phyloP scores from a whole-genome alignment of 2,888 invertebrate species.

The Thera britannica region DNA sequence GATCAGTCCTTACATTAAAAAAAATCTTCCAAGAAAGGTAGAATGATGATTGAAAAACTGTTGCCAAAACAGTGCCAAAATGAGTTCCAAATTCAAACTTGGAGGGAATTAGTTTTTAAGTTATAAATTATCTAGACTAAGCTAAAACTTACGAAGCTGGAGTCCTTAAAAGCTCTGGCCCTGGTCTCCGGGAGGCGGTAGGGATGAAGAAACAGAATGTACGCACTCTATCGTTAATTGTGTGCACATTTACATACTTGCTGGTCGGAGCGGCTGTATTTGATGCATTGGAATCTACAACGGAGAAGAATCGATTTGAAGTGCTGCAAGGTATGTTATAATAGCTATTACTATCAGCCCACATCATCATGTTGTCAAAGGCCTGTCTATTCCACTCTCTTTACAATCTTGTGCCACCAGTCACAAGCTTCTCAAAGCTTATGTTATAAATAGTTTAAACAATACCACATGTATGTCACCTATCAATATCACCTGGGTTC shows the following conservation, averaged over 20 bases:
- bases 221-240: constrained; percentile 99
- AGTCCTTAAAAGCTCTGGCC: constrained; percentile 63
- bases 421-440: too few relatives aligned
- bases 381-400: too few relatives aligned
- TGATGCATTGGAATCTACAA: constrained; percentile 98
- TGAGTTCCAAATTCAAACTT: constrained; percentile 54
- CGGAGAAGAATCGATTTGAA: constrained; percentile 95
- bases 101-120: constrained; percentile 43
- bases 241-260: constrained; percentile 99
- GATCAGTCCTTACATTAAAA: constrained; percentile 16
- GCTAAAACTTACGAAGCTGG: constrained; percentile 43
- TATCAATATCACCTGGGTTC: too few relatives aligned
- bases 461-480: too few relatives aligned
- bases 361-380: too few relatives aligned
- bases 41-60: constrained; percentile 38
- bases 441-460: too few relatives aligned
- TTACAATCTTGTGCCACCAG: too few relatives aligned
- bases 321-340: constrained; percentile 90
- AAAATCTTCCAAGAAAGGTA: constrained; percentile 58
- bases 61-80: constrained; percentile 52
- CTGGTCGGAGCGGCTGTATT: constrained; percentile 99
- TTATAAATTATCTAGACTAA: constrained; percentile 42
- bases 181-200: constrained; percentile 72
- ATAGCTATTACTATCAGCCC: too few relatives aligned
- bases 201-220: constrained; percentile 99